Percentiles rank a stretch among this genome's conserved stretches.
phyloP scores from a whole-genome alignment of 35 echinoderm and acorn worm species.

The Anneissia japonica region DNA sequence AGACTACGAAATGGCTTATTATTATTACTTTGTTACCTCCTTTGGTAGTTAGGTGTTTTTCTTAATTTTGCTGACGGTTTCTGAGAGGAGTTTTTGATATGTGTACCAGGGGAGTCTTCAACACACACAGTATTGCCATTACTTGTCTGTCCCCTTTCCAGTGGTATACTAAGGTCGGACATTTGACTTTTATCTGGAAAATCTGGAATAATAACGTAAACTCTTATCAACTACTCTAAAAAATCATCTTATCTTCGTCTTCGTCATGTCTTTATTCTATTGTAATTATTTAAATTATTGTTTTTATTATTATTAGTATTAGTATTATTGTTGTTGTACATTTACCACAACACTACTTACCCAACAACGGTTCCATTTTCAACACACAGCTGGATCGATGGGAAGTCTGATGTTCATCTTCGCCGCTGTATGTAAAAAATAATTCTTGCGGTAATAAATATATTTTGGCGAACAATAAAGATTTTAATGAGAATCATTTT shows the following conservation, averaged over 20 bases:
- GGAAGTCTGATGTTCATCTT: not conserved
- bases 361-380: not conserved
- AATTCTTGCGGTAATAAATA: too few species aligned
- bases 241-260: too few species aligned
- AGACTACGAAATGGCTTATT: too few species aligned
- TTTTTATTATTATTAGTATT: too few species aligned
- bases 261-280: too few species aligned
- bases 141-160: not conserved
- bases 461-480: too few species aligned
- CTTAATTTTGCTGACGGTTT: not conserved
- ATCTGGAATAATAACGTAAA: not conserved
- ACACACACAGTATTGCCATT: not conserved
- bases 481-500: too few species aligned
- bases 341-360: too few species aligned
- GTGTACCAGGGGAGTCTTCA: not conserved
- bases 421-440: not conserved
- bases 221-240: too few species aligned
- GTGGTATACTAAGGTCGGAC: not conserved
- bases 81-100: not conserved
- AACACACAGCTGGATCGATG: not conserved
- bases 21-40: not conserved
- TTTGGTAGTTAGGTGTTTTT: not conserved
- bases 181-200: not conserved
- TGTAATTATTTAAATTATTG: too few species aligned
- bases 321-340: too few species aligned